Evolutionary conservation across 1,140 invertebrate species (phyloP), one percentile per base, ranked within the genome.

Genomic region (Neotoxoptera formosana): DNA sequence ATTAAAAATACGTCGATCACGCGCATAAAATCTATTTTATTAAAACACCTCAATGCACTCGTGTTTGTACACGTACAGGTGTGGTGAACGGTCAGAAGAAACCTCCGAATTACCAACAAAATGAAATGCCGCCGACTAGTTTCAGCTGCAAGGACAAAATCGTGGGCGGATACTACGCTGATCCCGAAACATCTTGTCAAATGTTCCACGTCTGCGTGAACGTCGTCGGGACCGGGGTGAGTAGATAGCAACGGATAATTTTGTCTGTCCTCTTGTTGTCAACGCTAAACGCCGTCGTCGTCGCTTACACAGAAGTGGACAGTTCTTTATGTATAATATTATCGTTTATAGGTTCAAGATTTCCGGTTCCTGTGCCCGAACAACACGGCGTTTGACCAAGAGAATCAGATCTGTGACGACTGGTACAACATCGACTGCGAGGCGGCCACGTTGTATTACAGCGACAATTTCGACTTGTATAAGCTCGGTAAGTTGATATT

Each of bases 131-230:
- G 93, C 96, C 97, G 94, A 98, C 98, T 86, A 96, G 96, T 92
- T 99, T 99, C 96, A 97, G 97, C 94, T 99, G 98, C 95, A 96
- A 97, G 94, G 97, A 98, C 94, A 98, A 98, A 95, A 97, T 98
- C 94, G 96, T 98, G 41, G 98, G 98, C 94, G 98, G 98, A 83
- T 99, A 98, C 95, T 99, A 99, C 95, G 98, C 98, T 25, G 98
- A 99, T 95, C 96, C 97, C 1, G 98, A 98, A 95, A 97, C 98
- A 1, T 97, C 98, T 94, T 99, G 98, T 95, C 98, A 98, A 95
- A 97, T 98, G 96, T 98, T 98, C 95, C 98, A 98, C 95, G 97
- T 98, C 88, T 98, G 98, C 95, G 97, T 98, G 45, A 97, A 97
- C 95, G 97, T 98, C 47, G 97, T 97, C 30, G 97, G 97, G 93